Evolutionary conservation across 2,888 invertebrate genomes (phyloP).

Genomic region (Lumbricus terrestris): DNA sequence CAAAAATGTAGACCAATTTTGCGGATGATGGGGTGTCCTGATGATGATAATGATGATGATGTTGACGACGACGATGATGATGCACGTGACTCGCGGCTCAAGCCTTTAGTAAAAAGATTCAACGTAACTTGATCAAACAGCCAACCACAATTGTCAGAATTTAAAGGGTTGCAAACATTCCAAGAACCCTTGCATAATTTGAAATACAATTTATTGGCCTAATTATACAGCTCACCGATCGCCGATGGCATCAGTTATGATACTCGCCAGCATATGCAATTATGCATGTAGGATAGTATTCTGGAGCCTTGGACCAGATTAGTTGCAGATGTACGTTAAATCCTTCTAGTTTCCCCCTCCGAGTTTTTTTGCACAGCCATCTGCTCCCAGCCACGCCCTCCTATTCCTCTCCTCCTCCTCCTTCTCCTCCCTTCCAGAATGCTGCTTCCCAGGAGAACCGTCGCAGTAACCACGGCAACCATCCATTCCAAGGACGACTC

Average conservation of each 20-base stretch:
- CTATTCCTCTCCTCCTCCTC: background rate
- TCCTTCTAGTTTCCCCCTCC: background rate
- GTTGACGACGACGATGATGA: background rate
- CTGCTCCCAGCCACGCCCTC: background rate
- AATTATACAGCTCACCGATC: background rate
- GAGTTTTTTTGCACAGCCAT: background rate
- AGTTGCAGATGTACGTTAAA: background rate
- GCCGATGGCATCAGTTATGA: background rate
- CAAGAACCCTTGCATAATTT: background rate
- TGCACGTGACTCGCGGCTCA: background rate
- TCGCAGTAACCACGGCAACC: no score
- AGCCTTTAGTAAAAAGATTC: background rate
- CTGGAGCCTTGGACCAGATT: background rate
- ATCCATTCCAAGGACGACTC: no score
- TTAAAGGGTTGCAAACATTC: background rate
- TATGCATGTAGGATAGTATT: no score
- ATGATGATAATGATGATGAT: background rate
- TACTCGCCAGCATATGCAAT: no score
- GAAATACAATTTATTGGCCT: background rate
- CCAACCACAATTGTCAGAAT: background rate
- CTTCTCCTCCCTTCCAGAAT: background rate
- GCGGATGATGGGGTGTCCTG: background rate
- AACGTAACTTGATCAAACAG: background rate
- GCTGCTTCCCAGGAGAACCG: no score
- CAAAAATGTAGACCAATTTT: background rate